Evolutionary conservation across 1,140 invertebrate species (phyloP), one percentile per base, ranked within the genome.

Genomic region (Calephelis nemesis): DNA sequence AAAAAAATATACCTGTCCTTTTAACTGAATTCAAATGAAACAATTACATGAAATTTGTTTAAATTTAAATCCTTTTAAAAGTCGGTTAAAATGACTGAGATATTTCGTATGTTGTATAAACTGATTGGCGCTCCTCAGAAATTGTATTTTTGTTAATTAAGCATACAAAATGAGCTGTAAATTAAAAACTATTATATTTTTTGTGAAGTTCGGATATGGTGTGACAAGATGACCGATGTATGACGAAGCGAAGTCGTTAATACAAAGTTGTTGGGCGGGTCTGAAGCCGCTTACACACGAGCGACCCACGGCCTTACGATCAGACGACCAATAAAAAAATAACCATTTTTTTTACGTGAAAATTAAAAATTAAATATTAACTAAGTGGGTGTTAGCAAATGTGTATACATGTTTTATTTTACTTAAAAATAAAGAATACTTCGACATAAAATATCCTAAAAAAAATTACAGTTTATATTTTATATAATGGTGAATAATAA

Each of bases 221-320:
- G 64, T 71, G 70, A 72, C 75, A 66, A 71, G 69, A 74, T 71
- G 73, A 68, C 48, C 54, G 71, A 72, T 71, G 68, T 54, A 48
- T 65, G 49, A 52, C 47, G 52, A 58, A 58, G 47, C 65, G 60
- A 68, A 30, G 66, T 47, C 52, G 45, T 68, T 47, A 52, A 67
- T 69, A 68, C 67, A 66, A 68, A 66, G 66, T 62, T 66, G 54
- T 68, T 58, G 47, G 45, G 63, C 48, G 39, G 39, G 60, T 62
- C 39, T 39, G 7, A 7, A 12, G 15, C 12, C 40, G 40, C 48
- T 69, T 58, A 62, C 65, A 69, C 47, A 62, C 68, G 49, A 49
- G 40, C 54, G 62, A 64, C 62, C 42, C 47, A 40, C 19, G 52
- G 52, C 52, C 52, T 58, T 12, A 9, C 52, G 52, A 58, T 9